Percentiles rank a stretch among this genome's conserved stretches.
These are phyloP conservation scores for Cyrtorhinus lividipennis DNA, from an alignment of 1,140 invertebrate species.

Conservation along the genomic window DNA sequence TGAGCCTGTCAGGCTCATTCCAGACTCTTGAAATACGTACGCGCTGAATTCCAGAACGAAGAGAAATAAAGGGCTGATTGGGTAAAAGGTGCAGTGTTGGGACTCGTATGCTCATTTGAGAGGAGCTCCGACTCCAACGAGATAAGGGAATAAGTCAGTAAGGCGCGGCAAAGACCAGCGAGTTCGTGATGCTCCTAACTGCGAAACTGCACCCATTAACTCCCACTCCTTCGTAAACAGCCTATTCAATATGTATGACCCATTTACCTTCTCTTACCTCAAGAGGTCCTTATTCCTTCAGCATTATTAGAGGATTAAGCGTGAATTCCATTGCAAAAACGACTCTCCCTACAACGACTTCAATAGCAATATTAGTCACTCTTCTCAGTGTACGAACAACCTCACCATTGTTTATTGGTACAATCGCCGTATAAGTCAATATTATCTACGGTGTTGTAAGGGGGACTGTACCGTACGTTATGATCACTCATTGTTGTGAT, in stretches of 20 bases:
- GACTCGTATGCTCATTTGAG: too few relatives aligned
- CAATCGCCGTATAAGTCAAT: conserved; percentile 2
- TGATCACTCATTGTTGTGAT: conserved; percentile 8
- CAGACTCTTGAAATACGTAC: too few relatives aligned
- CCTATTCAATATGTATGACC: conserved; percentile 9
- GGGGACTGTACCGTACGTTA: not conserved
- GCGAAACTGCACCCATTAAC: conserved; percentile 8
- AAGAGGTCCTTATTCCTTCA: not conserved
- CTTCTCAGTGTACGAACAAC: not conserved
- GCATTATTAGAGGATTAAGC: conserved; percentile 3
- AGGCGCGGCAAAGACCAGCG: not conserved
- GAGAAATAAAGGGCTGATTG: too few relatives aligned
- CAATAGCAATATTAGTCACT: not conserved
- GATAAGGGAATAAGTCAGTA: not conserved
- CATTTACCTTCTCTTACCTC: not conserved
- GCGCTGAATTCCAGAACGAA: too few relatives aligned
- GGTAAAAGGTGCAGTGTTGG: too few relatives aligned
- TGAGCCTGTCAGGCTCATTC: too few relatives aligned
- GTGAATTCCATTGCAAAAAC: not conserved
- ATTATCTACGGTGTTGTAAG: not conserved
- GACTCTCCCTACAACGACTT: not conserved
- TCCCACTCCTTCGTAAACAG: not conserved
- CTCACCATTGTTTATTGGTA: not conserved
- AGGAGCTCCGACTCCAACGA: not conserved
- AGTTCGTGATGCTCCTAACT: conserved; percentile 6